Base-by-base conservation (phyloP, 2,113 vertebrate genomes). In the Anolis carolinensis region DNA sequence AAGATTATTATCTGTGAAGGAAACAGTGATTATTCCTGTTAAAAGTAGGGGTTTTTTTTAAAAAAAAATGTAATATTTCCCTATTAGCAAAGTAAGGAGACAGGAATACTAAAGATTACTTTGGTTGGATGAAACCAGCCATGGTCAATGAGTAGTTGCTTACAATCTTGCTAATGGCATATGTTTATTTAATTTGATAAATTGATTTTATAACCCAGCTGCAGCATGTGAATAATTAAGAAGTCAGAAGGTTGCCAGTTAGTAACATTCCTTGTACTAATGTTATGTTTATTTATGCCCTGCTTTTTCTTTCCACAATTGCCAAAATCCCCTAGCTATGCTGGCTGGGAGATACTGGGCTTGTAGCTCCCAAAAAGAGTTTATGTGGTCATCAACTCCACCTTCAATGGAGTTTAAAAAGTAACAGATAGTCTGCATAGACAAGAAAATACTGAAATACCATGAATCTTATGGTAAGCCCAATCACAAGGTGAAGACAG, bases 111-210 rank as follows among this genome's bases (percentile, higher is more conserved):
- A 65, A 75, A 75, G 20, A 18, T 62, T 44, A 21, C 74, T 21
- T 59, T 83, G 14, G 34, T 39, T 74, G 70, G 25, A 36, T 39
- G 34, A 36, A 34, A 65, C 13, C 27, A 63, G 55, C 55, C 25
- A 27, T 65, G 18, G 20, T 23, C 30, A 44, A 20, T 83, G 27
- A 18, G 16, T 39, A 70, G 30, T 82, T 71, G 30, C 10, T 39
- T 72, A 20, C 32, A 73, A 36, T 27, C 36, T 44, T 39, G 20
- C 34, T 75, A 55, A 71, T 74, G 18, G 55, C 75, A 74, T 59
- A 83, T 11, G 59, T 75, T 10, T 63, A 65, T 83, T 83, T 83
- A 39, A 73, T 75, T 83, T 83, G 52, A 44, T 75, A 63, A 39
- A 83, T 82, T 48, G 25, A 30, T n/a, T 81, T 81, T 81, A 44